phyloP scores from a whole-genome alignment of 1,140 invertebrate species.

The Drosophila navojoa region DNA sequence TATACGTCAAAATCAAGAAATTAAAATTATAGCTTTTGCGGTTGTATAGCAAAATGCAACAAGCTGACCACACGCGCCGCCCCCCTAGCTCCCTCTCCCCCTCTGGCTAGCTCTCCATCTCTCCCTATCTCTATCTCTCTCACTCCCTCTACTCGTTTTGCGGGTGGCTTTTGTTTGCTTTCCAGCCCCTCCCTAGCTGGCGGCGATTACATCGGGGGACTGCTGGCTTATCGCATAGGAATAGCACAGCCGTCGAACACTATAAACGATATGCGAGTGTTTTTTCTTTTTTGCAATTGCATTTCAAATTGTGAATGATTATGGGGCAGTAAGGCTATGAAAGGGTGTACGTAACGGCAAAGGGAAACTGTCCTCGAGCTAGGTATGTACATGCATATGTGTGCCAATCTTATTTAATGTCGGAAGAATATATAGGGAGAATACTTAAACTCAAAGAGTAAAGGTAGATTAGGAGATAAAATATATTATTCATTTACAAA shows the following conservation, averaged over 20 bases:
- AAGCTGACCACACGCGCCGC: not conserved
- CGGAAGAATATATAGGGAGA: not conserved
- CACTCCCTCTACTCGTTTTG: conserved; percentile 16
- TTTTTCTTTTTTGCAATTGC: not conserved
- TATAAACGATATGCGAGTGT: conserved; percentile 4
- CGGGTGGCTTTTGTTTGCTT: conserved; percentile 65
- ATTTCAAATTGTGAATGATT: conserved; percentile 15
- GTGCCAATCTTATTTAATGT: conserved; percentile 6
- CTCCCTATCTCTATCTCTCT: not conserved
- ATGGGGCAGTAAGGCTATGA: conserved; percentile 18
- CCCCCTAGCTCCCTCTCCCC: not conserved
- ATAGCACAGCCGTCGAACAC: conserved; percentile 50
- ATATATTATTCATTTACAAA: too few relatives aligned
- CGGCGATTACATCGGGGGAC: conserved; percentile 21
- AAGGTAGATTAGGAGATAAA: too few relatives aligned
- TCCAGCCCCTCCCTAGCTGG: not conserved
- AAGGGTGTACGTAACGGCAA: conserved; percentile 5
- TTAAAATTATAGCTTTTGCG: conserved; percentile 9
- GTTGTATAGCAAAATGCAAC: conserved; percentile 19
- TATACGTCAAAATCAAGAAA: not conserved
- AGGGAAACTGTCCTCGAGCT: not conserved
- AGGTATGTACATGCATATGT: not conserved
- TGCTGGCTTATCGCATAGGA: conserved; percentile 62
- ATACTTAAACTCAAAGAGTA: not conserved
- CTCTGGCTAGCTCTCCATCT: not conserved